These are phyloP conservation scores for Rousettus madagascariensis DNA, from an alignment of 2,797 vertebrate species.

Conservation along the genomic window DNA sequence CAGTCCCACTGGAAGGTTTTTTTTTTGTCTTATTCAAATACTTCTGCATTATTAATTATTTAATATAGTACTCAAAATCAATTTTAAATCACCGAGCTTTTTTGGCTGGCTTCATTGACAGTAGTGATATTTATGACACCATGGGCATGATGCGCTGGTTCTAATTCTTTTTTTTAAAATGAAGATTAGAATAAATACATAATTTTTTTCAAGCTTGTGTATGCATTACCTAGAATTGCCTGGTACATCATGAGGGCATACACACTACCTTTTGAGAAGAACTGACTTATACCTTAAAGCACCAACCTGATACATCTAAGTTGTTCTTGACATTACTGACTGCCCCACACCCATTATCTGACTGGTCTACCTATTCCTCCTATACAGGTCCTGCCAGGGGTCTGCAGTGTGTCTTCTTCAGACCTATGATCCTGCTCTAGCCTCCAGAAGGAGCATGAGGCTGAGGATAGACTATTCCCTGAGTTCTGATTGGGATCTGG, in stretches of 20 bases:
- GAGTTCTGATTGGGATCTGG: neutral
- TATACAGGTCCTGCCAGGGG: neutral
- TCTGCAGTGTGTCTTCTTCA: neutral
- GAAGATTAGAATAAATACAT: neutral
- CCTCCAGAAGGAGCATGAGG: neutral
- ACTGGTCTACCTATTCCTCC: neutral
- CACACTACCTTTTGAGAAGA: neutral
- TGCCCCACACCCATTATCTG: fast-evolving
- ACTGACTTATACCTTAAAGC: neutral
- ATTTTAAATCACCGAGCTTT: neutral
- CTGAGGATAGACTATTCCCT: neutral
- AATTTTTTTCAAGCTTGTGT: neutral
- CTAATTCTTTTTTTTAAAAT: too few species aligned
- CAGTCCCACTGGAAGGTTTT: neutral
- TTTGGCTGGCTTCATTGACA: neutral
- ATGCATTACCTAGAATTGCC: neutral
- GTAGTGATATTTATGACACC: neutral
- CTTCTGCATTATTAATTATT: neutral
- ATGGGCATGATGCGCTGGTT: neutral
- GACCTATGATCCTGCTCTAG: neutral
- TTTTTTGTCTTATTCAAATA: neutral
- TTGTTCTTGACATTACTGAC: too few species aligned
- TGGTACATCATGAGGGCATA: neutral
- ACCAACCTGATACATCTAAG: neutral
- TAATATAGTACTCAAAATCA: neutral